phyloP scores from a whole-genome alignment of 2,797 vertebrate species.

The Mormyrops attenuatus region DNA sequence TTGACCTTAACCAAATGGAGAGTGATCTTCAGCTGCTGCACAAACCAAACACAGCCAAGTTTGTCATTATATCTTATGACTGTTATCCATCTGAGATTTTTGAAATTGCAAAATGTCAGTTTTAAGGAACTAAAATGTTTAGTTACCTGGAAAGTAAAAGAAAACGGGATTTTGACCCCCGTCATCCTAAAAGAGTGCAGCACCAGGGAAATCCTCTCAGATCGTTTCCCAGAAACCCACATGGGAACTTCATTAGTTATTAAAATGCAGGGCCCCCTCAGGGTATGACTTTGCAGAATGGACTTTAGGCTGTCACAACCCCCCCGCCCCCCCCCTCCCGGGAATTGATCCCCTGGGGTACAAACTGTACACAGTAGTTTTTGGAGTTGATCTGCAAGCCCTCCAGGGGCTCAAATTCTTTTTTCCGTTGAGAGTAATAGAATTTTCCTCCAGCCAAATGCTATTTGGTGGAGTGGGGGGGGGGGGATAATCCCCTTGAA shows the following conservation, averaged over 20 bases:
- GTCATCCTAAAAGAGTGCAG: neutral
- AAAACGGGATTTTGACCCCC: neutral
- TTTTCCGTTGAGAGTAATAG: slow-evolving; percentile 55
- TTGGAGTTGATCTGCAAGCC: neutral
- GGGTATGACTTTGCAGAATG: neutral
- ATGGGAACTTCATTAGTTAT: neutral
- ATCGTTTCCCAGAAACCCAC: neutral
- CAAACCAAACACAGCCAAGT: neutral
- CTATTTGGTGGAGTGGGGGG: slow-evolving; percentile 48
- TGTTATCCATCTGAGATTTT: neutral
- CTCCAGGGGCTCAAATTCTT: slow-evolving; percentile 41
- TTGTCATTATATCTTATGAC: neutral
- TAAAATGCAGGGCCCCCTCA: neutral
- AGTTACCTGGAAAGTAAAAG: neutral
- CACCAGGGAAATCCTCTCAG: neutral
- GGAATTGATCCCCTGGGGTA: neutral
- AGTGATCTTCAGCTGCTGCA: neutral
- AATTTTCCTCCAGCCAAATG: slow-evolving; percentile 63
- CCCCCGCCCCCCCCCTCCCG: neutral
- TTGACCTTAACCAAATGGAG: neutral
- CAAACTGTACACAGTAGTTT: neutral
- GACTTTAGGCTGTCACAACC: neutral
- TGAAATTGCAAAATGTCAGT: neutral
- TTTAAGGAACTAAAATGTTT: neutral
- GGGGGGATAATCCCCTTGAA: slow-evolving; percentile 53